Base-by-base conservation (phyloP, 2,797 vertebrate species). In the Sylvilagus floridanus region DNA sequence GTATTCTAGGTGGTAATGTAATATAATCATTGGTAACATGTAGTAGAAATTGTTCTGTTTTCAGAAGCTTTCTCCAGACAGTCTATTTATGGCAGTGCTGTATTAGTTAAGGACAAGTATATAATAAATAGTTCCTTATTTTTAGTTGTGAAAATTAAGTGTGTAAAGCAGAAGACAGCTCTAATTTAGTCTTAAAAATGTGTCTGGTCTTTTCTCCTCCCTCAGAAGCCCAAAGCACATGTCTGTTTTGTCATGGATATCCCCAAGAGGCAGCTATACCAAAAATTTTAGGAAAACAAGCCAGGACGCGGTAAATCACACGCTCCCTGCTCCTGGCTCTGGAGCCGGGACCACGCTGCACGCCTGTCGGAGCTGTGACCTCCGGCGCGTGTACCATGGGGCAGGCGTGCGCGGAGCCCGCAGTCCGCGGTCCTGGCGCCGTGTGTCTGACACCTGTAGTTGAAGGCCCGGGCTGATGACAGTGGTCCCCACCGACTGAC, bases 101-200 rank as follows among this genome's bases (percentile, higher is more conserved):
- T 71, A 35, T 85, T 50, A 90, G 50, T 86, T 91, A 83, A 47
- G 37, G 68, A 52, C 66, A 88, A 85, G 63, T 92, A 68, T 21
- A 88, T 16, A 37, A 28, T 42, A 86, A 42, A 57, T 57, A 57
- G 71, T 84, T 88, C n/a, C 54, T 88, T 93, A 88, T 72, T 94
- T 94, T 96, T 72, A 96, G 0, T 84, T 90, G 37, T 84, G 54
- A 96, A 95, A 97, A 92, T 86, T 69, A 95, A 96, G 35, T 78
- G 65, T 50, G 69, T 90, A 81, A 96, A 78, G 54, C 47, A 91
- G 76, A 92, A 82, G 42, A 77, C 21, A 87, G 35, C 14, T 95
- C 72, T 91, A 7, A 84, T 93, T 93, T 91, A 62, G n/a, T 90
- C 47, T 86, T 71, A 62, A 88, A 88, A 90, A 91, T 63, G 28